These are phyloP conservation scores for Dipodomys stephensi DNA, from an alignment of 2,113 vertebrate species.

Conservation along the genomic window DNA sequence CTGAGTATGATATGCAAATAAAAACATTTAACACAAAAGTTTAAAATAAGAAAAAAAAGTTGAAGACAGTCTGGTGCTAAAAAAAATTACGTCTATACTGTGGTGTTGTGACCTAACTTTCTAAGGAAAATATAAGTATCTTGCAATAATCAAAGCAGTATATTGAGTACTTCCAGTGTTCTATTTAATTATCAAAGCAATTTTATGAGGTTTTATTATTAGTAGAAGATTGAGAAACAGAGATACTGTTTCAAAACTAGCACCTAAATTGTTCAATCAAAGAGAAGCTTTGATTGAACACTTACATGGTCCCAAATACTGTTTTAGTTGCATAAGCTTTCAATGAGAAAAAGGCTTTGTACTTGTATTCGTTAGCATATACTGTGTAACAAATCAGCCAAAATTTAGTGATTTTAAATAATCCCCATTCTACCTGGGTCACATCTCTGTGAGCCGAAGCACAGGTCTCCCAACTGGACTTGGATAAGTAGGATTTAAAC, in stretches of 20 bases:
- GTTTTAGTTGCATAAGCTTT: background rate
- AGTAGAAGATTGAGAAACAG: background rate
- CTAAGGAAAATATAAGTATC: background rate
- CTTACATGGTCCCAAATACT: background rate
- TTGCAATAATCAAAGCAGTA: background rate
- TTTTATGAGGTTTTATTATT: background rate
- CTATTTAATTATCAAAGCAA: background rate
- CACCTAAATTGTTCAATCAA: too few relatives aligned
- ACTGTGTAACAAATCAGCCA: background rate
- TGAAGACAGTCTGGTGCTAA: too few relatives aligned
- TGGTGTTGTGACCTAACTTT: background rate
- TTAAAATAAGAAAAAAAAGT: background rate
- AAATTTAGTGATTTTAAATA: background rate
- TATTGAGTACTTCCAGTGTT: background rate
- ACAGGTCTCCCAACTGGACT: too few relatives aligned
- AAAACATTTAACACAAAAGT: background rate
- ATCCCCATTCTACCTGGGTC: too few relatives aligned
- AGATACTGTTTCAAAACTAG: background rate
- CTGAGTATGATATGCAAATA: background rate
- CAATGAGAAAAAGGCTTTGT: background rate
- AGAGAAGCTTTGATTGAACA: too few relatives aligned
- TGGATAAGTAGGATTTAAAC: background rate
- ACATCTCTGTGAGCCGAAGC: too few relatives aligned
- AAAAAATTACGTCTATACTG: too few relatives aligned
- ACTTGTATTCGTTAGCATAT: background rate